Evolutionary conservation across 2,797 vertebrate species (phyloP).

Genomic region (Hippoglossus hippoglossus): DNA sequence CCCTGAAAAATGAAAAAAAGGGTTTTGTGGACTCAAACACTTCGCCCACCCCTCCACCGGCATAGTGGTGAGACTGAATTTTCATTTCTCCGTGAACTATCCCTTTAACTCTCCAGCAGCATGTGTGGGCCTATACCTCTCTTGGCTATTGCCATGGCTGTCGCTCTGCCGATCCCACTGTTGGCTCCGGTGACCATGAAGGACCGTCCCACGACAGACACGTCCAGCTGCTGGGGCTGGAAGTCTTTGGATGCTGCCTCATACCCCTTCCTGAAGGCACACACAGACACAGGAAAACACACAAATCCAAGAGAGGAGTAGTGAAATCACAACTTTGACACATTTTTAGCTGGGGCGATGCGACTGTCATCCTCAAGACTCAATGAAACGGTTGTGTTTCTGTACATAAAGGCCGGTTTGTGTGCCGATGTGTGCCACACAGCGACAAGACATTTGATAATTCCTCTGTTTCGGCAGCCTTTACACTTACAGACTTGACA

Average conservation of each 20-base stretch:
- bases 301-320: neutral
- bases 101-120: too few relatives aligned
- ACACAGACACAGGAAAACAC: neutral
- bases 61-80: too few relatives aligned
- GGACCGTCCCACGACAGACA: constrained; percentile 79
- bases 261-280: constrained; percentile 73
- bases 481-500: constrained; percentile 1
- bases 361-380: constrained; percentile 50
- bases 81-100: too few relatives aligned
- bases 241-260: constrained; percentile 75
- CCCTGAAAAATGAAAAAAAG: neutral
- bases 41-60: too few relatives aligned
- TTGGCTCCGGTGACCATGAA: constrained; percentile 86
- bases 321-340: neutral
- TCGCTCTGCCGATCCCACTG: constrained; percentile 82
- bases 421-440: constrained; percentile 48
- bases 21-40: too few relatives aligned
- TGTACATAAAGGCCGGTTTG: constrained; percentile 64
- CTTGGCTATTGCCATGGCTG: constrained; percentile 81
- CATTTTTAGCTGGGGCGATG: constrained; percentile 12
- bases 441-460: constrained; percentile 47
- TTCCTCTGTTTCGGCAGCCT: neutral
- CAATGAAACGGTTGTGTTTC: constrained; percentile 73
- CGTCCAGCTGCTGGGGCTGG: constrained; percentile 72
- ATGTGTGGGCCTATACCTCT: constrained; percentile 69